Evolutionary conservation across 1,140 invertebrate species (phyloP), one percentile per base, ranked within the genome.

Genomic region (Helicoverpa armigera): DNA sequence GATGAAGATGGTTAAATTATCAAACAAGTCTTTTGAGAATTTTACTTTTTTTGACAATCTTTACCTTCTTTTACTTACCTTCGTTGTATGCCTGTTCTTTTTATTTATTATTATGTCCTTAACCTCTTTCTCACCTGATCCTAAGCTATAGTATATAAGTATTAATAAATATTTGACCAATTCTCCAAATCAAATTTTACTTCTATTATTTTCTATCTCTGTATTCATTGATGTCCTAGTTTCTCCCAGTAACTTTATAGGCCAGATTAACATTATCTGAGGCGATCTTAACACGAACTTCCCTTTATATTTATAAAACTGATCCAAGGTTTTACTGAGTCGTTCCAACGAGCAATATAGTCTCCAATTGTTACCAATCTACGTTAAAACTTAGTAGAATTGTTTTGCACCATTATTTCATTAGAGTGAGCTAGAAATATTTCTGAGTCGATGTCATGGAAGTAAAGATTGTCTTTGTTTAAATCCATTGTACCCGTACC

Each of bases 401-500:
- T 87, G 87, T 87, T 87, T 86, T 86, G 84, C 83, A 87, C 74
- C 85, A 89, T 89, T 89, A 88, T 88, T 89, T 91, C 86, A 90
- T 91, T 90, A 87, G 61, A 3, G 50, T 3, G 65, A n/a, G 23
- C 70, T 73, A 63, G 51, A 79, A 67, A 77, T 76, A 69, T 70
- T 76, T 81, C 35, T 31, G 63, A 11, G 54, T 35, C 35, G 65
- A 56, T 63, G 65, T 79, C 77, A 79, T 58, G 29, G 16, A 69
- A 23, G 35, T 12, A 18, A 50, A 31, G 18, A 60, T 58, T 43
- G 29, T 73, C 53, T 73, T 73, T 58, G 70, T 73, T 58, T n/a
- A 9, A 58, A 35, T 73, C 11, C 43, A 10, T 56, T 16, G 14
- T 73, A 43, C 50, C 18, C 9, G 35, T 43, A 43, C 9, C 5